A percentile compares a stretch with the other conserved stretches of the same genome.
phyloP scores from a whole-genome alignment of 2,888 invertebrate genomes.

The Heterodera filipjevi region DNA sequence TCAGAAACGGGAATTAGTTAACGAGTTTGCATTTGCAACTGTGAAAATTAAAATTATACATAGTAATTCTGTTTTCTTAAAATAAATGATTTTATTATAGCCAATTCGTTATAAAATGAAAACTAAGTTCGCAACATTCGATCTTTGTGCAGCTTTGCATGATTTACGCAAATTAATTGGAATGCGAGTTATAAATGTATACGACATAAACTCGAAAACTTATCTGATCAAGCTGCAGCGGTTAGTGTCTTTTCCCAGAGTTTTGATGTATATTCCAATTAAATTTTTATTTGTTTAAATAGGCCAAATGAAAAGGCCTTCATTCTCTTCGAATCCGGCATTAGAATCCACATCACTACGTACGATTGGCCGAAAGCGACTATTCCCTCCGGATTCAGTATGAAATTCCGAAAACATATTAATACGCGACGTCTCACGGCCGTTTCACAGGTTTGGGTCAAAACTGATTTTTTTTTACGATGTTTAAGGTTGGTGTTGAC shows the following conservation, averaged over 20 bases:
- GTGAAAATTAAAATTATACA: no score
- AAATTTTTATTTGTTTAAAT: no score
- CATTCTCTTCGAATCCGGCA: constrained; percentile 89
- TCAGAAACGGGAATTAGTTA: no score
- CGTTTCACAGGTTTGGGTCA: constrained; percentile 66
- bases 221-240: constrained; percentile 79
- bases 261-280: constrained; percentile 43
- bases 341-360: constrained; percentile 86
- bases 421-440: constrained; percentile 89
- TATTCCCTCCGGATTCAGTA: constrained; percentile 77
- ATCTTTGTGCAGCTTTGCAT: constrained; percentile 84
- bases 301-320: constrained; percentile 85
- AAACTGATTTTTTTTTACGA: constrained; percentile 22
- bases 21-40: no score
- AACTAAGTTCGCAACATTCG: constrained; percentile 81
- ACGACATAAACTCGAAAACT: constrained; percentile 94
- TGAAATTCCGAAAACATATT: constrained; percentile 97
- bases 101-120: constrained; percentile 35
- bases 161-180: constrained; percentile 83
- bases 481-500: constrained; percentile 84
- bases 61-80: no score
- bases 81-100: background rate
- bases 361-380: constrained; percentile 97
- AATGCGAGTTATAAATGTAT: constrained; percentile 92
- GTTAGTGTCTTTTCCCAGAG: no score